Percentiles rank a stretch among this genome's conserved stretches.
Conservation (phyloP, 2,113 vertebrate species). For the Nibea coibor region DNA sequence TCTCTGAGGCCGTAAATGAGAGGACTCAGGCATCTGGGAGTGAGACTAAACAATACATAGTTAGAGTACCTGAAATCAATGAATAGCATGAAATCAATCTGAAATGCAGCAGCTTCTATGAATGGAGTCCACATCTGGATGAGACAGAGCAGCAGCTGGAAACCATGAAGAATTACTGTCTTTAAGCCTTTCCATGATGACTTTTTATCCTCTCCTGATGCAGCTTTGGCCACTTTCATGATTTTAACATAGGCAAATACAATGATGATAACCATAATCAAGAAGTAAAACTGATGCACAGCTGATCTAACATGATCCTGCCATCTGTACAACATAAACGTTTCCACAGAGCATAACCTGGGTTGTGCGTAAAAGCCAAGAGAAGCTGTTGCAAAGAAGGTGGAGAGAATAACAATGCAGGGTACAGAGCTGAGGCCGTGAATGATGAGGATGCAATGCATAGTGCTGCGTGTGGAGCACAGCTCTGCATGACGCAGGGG, state of each 20-base stretch:
- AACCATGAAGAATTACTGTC: constrained; percentile 71
- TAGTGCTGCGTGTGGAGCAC: not conserved
- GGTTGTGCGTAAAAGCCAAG: not conserved
- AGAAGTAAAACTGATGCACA: constrained; percentile 56
- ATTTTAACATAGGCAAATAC: constrained; percentile 66
- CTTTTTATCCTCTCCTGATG: constrained; percentile 48
- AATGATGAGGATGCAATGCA: constrained; percentile 51
- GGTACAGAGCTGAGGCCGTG: constrained; percentile 40
- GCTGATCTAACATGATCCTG: constrained; percentile 53
- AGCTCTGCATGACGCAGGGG: too few species aligned
- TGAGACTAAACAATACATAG: constrained; percentile 50
- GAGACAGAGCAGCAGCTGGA: constrained; percentile 74
- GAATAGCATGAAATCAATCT: not conserved
- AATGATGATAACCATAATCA: constrained; percentile 60
- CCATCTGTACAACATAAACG: constrained; percentile 44
- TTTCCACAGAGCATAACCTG: constrained; percentile 5
- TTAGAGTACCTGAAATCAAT: constrained; percentile 40
- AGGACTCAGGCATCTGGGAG: constrained; percentile 44
- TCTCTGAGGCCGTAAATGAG: constrained; percentile 73
- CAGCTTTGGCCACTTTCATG: constrained; percentile 48
- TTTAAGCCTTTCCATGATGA: constrained; percentile 64
- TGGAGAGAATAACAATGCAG: not conserved
- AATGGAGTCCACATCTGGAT: constrained; percentile 65
- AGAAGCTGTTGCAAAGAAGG: constrained; percentile 4
- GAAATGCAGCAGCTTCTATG: constrained; percentile 44